These are phyloP conservation scores for Colletes latitarsis DNA, from an alignment of 1,140 invertebrate genomes.

Conservation along the genomic window DNA sequence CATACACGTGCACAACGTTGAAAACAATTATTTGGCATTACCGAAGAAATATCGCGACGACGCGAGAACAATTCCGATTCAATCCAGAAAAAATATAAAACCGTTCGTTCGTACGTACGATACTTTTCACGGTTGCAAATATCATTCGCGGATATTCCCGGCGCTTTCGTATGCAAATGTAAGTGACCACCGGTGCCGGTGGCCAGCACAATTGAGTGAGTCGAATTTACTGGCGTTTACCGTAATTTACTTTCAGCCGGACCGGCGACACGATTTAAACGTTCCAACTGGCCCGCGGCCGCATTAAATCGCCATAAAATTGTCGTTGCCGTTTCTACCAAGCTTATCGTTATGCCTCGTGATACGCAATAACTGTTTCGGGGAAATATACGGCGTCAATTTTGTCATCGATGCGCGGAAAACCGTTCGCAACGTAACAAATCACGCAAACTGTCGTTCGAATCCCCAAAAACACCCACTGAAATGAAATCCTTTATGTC, in stretches of 20 bases:
- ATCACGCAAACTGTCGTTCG: not conserved
- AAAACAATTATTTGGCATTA: too few species aligned
- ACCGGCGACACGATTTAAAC: conserved; percentile 34
- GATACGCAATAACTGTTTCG: conserved; percentile 29
- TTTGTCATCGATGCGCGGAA: not conserved
- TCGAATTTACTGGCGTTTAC: conserved; percentile 59
- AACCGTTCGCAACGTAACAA: not conserved
- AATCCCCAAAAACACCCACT: too few species aligned
- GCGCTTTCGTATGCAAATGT: conserved; percentile 61
- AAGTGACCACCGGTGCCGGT: conserved; percentile 25
- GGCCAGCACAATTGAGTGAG: conserved; percentile 48
- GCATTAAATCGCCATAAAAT: conserved; percentile 54
- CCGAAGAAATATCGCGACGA: not conserved
- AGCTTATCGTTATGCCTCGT: conserved; percentile 3
- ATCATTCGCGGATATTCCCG: conserved; percentile 39
- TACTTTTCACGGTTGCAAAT: conserved; percentile 34
- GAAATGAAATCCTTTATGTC: too few species aligned
- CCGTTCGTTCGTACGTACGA: not conserved
- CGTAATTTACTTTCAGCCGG: conserved; percentile 57
- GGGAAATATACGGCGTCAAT: not conserved
- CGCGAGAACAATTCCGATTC: not conserved
- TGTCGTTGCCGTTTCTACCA: not conserved
- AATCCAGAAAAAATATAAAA: not conserved
- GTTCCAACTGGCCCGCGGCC: conserved; percentile 41
- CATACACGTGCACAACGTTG: too few species aligned